These are phyloP conservation scores for Tachina fera DNA, from an alignment of 2,888 invertebrate genomes.

Conservation along the genomic window DNA sequence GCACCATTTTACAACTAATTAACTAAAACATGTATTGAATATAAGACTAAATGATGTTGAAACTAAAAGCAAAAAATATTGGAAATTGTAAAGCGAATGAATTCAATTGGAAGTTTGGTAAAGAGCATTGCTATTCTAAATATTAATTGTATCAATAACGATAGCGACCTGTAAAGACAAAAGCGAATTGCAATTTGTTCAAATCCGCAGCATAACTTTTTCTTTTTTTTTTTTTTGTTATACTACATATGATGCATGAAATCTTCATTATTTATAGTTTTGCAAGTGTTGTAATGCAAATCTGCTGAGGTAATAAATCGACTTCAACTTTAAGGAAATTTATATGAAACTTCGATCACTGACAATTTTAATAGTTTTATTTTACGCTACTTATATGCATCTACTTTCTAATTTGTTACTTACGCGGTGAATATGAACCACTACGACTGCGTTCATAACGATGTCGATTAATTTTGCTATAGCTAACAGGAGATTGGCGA, in stretches of 20 bases:
- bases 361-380: too few species aligned
- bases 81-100: slow-evolving; percentile 8
- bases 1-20: slow-evolving; percentile 23
- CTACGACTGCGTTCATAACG: slow-evolving; percentile 78
- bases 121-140: background rate
- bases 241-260: too few species aligned
- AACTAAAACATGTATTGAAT: slow-evolving; percentile 19
- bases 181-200: slow-evolving; percentile 1
- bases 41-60: background rate
- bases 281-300: too few species aligned
- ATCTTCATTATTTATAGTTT: too few species aligned
- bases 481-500: slow-evolving; percentile 75
- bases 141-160: slow-evolving; percentile 71
- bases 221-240: too few species aligned
- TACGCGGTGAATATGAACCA: slow-evolving; percentile 78
- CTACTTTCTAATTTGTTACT: slow-evolving; percentile 55
- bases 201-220: background rate
- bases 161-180: slow-evolving; percentile 74
- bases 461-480: slow-evolving; percentile 71
- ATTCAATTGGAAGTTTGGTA: background rate
- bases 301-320: too few species aligned
- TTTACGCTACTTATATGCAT: background rate
- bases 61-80: background rate
- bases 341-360: too few species aligned
- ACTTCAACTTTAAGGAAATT: too few species aligned